Evolutionary conservation across 2,797 vertebrate species (phyloP).

Genomic region (Sciurus carolinensis): DNA sequence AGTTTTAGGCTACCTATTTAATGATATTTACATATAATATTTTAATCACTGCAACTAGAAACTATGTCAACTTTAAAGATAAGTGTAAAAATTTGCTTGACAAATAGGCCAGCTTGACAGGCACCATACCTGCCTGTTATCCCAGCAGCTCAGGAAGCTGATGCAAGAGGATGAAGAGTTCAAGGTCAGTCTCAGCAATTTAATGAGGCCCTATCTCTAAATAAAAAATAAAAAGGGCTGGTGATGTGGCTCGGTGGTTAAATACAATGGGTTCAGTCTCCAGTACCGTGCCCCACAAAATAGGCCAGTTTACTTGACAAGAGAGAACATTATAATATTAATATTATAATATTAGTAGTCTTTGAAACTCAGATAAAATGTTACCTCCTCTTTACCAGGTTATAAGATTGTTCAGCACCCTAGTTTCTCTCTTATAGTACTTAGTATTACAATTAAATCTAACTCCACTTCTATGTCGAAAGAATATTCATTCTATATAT

Average conservation of each 20-base stretch:
- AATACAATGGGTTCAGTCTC: no score
- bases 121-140: background rate
- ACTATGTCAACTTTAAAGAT: background rate
- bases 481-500: conserved; percentile 26
- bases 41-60: background rate
- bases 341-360: background rate
- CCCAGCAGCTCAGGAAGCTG: no score
- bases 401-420: background rate
- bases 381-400: background rate
- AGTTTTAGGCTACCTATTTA: conserved; percentile 25
- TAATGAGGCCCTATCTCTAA: no score
- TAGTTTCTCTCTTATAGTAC: background rate
- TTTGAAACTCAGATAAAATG: conserved; percentile 34
- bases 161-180: no score
- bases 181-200: no score
- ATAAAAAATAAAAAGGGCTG: no score
- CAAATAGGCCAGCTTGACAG: background rate
- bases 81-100: background rate
- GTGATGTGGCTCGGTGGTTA: no score
- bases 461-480: background rate
- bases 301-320: background rate
- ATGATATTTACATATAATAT: background rate
- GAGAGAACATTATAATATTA: background rate
- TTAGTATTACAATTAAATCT: background rate
- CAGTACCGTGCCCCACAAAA: background rate